A percentile compares a stretch with the other conserved stretches of the same genome.
Evolutionary conservation across 2,113 vertebrate species (phyloP).

Genomic region (Monopterus albus): DNA sequence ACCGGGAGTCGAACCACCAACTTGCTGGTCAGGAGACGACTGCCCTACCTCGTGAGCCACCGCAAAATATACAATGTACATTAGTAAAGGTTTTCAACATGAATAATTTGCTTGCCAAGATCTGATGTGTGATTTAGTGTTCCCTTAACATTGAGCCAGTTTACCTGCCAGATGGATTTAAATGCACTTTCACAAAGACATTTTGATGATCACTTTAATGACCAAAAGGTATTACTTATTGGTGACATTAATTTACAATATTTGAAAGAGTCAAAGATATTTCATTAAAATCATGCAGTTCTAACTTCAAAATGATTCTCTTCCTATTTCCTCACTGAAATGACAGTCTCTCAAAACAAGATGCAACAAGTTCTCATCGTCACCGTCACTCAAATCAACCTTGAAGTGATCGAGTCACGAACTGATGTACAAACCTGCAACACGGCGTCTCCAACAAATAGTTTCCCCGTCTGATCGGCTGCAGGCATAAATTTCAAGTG

Average conservation of each 20-base stretch:
- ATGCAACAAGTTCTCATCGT: slow-evolving; percentile 36
- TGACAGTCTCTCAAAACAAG: slow-evolving; percentile 42
- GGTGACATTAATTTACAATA: too few species aligned
- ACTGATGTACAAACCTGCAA: slow-evolving; percentile 87
- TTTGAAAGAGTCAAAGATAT: too few species aligned
- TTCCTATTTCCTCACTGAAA: slow-evolving; percentile 13
- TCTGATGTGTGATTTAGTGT: too few species aligned
- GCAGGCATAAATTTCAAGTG: slow-evolving; percentile 70
- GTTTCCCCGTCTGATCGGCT: slow-evolving; percentile 93
- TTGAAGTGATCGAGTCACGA: slow-evolving; percentile 31
- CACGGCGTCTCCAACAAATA: slow-evolving; percentile 93
- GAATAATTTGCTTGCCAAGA: too few species aligned
- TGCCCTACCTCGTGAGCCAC: too few species aligned
- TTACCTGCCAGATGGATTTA: slow-evolving; percentile 51
- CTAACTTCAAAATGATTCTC: background rate
- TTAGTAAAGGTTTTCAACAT: too few species aligned
- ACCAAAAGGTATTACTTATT: too few species aligned
- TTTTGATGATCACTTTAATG: slow-evolving; percentile 5
- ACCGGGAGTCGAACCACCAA: too few species aligned
- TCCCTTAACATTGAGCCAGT: too few species aligned
- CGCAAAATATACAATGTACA: too few species aligned
- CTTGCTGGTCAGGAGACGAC: too few species aligned
- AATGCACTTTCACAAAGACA: slow-evolving; percentile 39
- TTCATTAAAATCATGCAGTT: slow-evolving; percentile 1
- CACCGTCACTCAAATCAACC: slow-evolving; percentile 42